Conservation (phyloP, 2,797 vertebrate genomes). For the Helarctos malayanus region DNA sequence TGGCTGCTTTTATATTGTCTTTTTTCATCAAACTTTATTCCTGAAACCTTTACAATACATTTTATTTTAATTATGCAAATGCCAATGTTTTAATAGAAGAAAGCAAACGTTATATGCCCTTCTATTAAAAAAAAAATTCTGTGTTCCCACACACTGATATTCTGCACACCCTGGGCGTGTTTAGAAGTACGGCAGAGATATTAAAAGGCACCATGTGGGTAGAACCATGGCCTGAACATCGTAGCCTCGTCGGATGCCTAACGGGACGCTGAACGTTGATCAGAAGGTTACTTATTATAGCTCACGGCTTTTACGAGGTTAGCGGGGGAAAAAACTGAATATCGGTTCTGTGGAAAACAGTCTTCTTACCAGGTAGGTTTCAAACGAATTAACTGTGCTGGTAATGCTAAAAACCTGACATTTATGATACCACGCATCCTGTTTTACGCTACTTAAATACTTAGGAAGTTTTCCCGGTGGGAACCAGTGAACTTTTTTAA, state of each 20-base stretch:
- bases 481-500: constrained; percentile 91
- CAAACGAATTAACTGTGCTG: constrained; percentile 80
- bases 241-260: constrained; percentile 32
- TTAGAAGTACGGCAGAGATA: constrained; percentile 53
- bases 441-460: constrained; percentile 82
- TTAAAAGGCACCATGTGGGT: constrained; percentile 59
- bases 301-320: constrained; percentile 62
- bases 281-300: constrained; percentile 56
- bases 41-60: constrained; percentile 66
- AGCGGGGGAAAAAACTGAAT: constrained; percentile 36
- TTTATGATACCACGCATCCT: constrained; percentile 73
- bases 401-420: constrained; percentile 83
- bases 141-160: neutral
- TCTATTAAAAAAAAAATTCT: constrained; percentile 55
- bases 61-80: constrained; percentile 69
- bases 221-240: neutral
- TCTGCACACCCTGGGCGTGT: neutral
- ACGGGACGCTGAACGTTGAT: constrained; percentile 73
- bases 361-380: constrained; percentile 77
- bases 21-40: constrained; percentile 74
- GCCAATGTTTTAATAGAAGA: constrained; percentile 61
- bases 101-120: constrained; percentile 49
- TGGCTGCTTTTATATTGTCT: constrained; percentile 43
- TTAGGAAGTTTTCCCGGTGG: constrained; percentile 85
- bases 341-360: constrained; percentile 74